Evolutionary conservation across 1,140 invertebrate species (phyloP).

Genomic region (Kradibia gibbosae): DNA sequence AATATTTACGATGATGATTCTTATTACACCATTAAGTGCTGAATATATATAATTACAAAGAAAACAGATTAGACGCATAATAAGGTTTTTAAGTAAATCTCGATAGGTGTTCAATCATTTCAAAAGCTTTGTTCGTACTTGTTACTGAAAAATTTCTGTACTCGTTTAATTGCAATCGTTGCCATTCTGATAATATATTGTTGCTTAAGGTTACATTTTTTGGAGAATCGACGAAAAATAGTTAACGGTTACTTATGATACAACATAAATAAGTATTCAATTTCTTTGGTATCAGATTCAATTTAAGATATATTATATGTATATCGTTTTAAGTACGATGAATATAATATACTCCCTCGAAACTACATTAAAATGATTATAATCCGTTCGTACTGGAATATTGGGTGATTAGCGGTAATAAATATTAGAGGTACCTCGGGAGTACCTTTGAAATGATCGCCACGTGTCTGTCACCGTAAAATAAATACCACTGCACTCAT

Average conservation of each 20-base stretch:
- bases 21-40: conserved; percentile 63
- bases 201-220: neutral
- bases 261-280: neutral
- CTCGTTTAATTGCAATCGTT: neutral
- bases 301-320: conserved; percentile 14
- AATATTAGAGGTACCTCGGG: too few species aligned
- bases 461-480: too few species aligned
- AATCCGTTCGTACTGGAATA: neutral
- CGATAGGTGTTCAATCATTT: conserved; percentile 9
- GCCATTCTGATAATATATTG: neutral
- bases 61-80: conserved; percentile 58
- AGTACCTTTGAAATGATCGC: too few species aligned
- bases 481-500: too few species aligned
- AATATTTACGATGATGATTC: conserved; percentile 61
- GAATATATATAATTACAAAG: conserved; percentile 62
- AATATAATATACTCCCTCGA: neutral
- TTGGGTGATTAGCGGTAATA: neutral
- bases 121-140: conserved; percentile 19
- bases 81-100: conserved; percentile 19
- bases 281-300: neutral
- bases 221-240: neutral
- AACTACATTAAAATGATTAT: neutral
- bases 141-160: neutral
- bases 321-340: neutral
- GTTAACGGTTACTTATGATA: neutral